Conservation (phyloP, 2,113 vertebrate genomes). For the Mohoua ochrocephala region DNA sequence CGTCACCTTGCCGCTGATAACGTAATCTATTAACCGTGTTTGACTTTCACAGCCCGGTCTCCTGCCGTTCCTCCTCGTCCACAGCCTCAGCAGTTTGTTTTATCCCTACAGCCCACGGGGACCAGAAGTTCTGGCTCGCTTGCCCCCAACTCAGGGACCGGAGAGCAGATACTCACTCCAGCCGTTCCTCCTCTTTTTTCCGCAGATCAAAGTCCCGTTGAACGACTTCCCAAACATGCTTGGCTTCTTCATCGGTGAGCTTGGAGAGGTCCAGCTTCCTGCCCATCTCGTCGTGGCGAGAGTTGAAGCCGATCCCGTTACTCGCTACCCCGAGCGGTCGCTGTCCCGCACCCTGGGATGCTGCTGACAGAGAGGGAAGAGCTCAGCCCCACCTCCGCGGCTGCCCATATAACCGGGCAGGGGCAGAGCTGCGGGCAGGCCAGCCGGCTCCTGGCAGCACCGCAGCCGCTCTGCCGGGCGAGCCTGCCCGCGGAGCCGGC, state of each 20-base stretch:
- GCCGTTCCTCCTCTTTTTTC: constrained; percentile 86
- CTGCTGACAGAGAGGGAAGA: background rate
- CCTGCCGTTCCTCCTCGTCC: background rate
- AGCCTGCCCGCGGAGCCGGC: background rate
- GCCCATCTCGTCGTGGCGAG: constrained; percentile 70
- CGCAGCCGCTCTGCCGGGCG: background rate
- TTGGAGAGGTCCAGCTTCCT: constrained; percentile 89
- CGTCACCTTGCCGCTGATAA: background rate
- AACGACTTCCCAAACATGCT: constrained; percentile 91
- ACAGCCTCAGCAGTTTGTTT: rapidly evolving
- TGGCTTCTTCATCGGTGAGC: constrained; percentile 89
- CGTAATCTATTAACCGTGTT: background rate
- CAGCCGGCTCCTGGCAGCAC: background rate
- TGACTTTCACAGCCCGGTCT: background rate
- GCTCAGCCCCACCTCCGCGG: background rate
- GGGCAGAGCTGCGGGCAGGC: background rate
- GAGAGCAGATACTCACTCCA: constrained; percentile 75
- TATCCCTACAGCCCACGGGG: background rate
- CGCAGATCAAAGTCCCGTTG: constrained; percentile 89
- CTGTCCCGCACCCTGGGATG: background rate
- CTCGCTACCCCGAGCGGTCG: background rate
- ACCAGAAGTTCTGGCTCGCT: rapidly evolving
- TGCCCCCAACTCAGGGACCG: rapidly evolving
- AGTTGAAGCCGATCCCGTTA: background rate
- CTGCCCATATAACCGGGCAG: background rate